A percentile compares a stretch with the other conserved stretches of the same genome.
These are phyloP conservation scores for Didymodactylos carnosus DNA, from an alignment of 2,888 invertebrate species.

Conservation along the genomic window DNA sequence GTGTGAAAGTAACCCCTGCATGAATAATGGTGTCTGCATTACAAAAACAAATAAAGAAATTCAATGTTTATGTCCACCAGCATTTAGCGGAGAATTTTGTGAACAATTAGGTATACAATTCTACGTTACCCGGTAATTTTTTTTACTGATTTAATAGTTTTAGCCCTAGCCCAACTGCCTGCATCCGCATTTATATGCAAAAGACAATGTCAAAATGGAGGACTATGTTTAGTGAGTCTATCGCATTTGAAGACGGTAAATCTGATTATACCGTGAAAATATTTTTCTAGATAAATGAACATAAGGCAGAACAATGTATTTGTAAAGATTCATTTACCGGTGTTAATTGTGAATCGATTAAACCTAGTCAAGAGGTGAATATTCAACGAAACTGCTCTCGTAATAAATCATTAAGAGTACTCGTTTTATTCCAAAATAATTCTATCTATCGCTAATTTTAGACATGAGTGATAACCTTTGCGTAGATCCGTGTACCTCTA, in stretches of 20 bases:
- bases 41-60: background rate
- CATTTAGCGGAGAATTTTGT: conserved; percentile 3
- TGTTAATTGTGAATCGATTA: conserved; percentile 2
- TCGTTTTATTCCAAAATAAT: no score
- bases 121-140: background rate
- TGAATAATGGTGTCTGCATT: background rate
- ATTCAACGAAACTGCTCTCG: background rate
- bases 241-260: background rate
- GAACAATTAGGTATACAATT: background rate
- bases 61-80: conserved; percentile 3
- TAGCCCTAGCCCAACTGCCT: background rate
- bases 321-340: conserved; percentile 5
- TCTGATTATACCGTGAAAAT: background rate
- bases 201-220: conserved; percentile 1
- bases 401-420: no score
- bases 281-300: background rate
- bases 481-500: background rate
- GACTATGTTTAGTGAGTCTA: background rate
- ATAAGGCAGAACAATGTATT: conserved; percentile 4
- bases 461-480: no score
- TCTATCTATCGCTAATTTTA: no score
- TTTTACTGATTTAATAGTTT: background rate
- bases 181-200: background rate
- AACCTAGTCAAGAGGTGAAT: no score
- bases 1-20: conserved; percentile 7